Percentiles rank a stretch among this genome's conserved stretches.
Conservation (phyloP, 2,888 invertebrate genomes). For the Thumatha senex region DNA sequence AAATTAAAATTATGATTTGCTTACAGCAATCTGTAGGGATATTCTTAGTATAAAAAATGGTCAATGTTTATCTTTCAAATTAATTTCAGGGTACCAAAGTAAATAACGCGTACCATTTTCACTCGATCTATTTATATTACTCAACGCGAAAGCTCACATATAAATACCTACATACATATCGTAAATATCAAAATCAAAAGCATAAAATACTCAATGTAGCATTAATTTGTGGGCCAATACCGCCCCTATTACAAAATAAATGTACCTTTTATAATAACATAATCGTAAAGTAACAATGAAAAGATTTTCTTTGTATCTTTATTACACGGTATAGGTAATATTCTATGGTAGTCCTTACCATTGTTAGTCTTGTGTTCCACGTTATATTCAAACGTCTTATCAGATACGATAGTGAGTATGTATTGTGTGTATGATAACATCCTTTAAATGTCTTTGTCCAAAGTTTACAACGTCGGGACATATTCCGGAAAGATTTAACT, state of each 20-base stretch:
- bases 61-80: no score
- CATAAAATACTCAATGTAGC: not conserved
- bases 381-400: constrained; percentile 15
- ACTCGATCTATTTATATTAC: no score
- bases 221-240: not conserved
- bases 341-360: not conserved
- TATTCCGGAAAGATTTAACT: constrained; percentile 16
- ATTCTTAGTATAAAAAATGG: no score
- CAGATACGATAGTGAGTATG: constrained; percentile 17
- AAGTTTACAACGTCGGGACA: constrained; percentile 16
- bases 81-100: no score
- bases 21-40: no score
- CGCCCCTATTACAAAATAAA: not conserved
- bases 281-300: constrained; percentile 1
- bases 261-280: constrained; percentile 3
- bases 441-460: constrained; percentile 15
- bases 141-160: no score
- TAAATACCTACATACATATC: no score
- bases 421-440: constrained; percentile 7
- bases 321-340: no score
- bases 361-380: not conserved
- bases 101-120: no score
- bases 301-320: not conserved
- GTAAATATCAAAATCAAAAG: not conserved
- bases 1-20: no score